Conservation (phyloP, 2,113 vertebrate species). For the Brachypodius melanocephalos region DNA sequence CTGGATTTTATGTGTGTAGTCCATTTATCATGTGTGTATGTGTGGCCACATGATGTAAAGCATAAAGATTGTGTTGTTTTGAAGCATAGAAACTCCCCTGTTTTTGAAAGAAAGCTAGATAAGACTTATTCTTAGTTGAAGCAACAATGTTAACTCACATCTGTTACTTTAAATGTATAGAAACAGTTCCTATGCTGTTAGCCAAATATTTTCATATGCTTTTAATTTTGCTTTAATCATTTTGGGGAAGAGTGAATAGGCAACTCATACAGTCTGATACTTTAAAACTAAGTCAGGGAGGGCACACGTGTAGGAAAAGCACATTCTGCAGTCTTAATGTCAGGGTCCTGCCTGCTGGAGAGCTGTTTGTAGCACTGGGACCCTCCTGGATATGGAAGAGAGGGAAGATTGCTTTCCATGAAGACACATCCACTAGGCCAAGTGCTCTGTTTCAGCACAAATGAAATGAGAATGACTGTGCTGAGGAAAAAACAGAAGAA, state of each 20-base stretch:
- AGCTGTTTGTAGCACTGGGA: not conserved
- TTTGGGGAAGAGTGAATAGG: not conserved
- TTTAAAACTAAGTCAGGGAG: not conserved
- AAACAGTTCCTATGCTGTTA: slow-evolving; percentile 3
- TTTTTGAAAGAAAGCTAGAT: not conserved
- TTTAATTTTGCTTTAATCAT: slow-evolving; percentile 34
- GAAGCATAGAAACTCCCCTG: not conserved
- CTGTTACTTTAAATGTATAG: slow-evolving; percentile 13
- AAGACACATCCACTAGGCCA: not conserved
- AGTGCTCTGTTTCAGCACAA: not conserved
- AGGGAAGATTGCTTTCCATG: not conserved
- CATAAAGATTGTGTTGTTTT: not conserved
- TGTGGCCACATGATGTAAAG: not conserved
- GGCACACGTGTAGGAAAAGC: not conserved
- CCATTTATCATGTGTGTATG: not conserved
- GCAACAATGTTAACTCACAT: not conserved
- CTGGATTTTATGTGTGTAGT: not conserved
- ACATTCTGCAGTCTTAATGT: not conserved
- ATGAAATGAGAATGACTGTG: not conserved
- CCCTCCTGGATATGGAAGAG: not conserved
- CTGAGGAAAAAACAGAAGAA: not conserved
- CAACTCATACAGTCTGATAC: not conserved
- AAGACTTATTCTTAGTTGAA: not conserved
- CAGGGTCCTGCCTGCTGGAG: not conserved
- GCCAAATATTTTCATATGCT: slow-evolving; percentile 32